Evolutionary conservation across 2,888 invertebrate species (phyloP).

Genomic region (Melieria omissa): DNA sequence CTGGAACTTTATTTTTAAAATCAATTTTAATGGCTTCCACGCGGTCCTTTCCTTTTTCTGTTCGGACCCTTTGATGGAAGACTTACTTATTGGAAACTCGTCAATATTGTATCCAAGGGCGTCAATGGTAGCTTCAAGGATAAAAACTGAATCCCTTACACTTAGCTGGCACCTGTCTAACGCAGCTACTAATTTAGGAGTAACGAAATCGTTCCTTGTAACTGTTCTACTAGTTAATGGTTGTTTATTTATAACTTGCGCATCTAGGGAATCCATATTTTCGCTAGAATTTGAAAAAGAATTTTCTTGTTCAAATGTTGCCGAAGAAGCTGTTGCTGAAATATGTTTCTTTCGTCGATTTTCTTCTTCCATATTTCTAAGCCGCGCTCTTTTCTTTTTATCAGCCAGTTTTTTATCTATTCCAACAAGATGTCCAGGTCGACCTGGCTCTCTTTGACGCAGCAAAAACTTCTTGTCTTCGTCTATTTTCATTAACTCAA

Average conservation of each 20-base stretch:
- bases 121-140: not conserved
- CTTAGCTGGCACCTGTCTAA: not conserved
- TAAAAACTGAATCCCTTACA: not conserved
- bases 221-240: conserved; percentile 2
- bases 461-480: no score
- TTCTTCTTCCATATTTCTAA: conserved; percentile 30
- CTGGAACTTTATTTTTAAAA: conserved; percentile 7
- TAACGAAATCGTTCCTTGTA: conserved; percentile 1
- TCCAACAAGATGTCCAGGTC: conserved; percentile 48
- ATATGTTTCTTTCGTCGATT: conserved; percentile 7
- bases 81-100: not conserved
- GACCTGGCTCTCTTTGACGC: conserved; percentile 51
- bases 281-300: no score
- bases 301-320: not conserved
- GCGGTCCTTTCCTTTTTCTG: not conserved
- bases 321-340: not conserved
- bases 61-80: not conserved
- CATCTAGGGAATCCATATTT: no score
- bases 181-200: conserved; percentile 4
- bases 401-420: conserved; percentile 50
- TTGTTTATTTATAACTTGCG: not conserved
- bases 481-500: no score
- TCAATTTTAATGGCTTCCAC: conserved; percentile 9
- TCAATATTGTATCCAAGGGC: not conserved
- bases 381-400: conserved; percentile 46